A percentile compares a stretch with the other conserved stretches of the same genome.
These are phyloP conservation scores for Buteo buteo DNA, from an alignment of 2,113 vertebrate genomes.

Conservation along the genomic window DNA sequence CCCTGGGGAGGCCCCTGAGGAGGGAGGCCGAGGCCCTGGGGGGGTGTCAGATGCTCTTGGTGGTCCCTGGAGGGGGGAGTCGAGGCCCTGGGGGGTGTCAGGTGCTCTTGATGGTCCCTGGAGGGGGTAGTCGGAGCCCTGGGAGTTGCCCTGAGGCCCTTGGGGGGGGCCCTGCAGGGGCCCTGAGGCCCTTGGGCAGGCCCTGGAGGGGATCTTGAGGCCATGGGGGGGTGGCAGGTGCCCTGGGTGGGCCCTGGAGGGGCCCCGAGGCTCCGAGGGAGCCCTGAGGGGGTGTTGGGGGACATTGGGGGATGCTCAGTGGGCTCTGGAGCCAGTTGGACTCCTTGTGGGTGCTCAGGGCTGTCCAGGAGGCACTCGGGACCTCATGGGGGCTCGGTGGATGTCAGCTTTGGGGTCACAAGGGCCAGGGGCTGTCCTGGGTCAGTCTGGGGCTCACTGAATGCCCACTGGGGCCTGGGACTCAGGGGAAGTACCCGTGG, in stretches of 20 bases:
- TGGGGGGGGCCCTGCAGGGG: too few relatives aligned
- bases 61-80: too few relatives aligned
- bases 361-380: neutral
- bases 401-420: neutral
- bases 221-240: too few relatives aligned
- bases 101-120: neutral
- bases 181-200: too few relatives aligned
- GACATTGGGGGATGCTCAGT: neutral
- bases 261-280: too few relatives aligned
- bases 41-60: neutral
- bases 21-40: neutral
- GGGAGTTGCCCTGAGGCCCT: too few relatives aligned
- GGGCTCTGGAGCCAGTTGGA: neutral
- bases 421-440: neutral
- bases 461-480: neutral
- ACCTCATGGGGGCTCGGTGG: accelerated
- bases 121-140: too few relatives aligned
- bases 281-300: neutral
- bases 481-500: too few relatives aligned
- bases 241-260: too few relatives aligned
- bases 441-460: neutral
- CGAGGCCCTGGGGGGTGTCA: neutral
- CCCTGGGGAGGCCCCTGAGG: neutral
- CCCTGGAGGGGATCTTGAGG: too few relatives aligned
- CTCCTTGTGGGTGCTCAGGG: too few relatives aligned